Evolutionary conservation across 2,113 vertebrate species (phyloP), one percentile per base, ranked within the genome.

Genomic region (Hippopotamus amphibius): DNA sequence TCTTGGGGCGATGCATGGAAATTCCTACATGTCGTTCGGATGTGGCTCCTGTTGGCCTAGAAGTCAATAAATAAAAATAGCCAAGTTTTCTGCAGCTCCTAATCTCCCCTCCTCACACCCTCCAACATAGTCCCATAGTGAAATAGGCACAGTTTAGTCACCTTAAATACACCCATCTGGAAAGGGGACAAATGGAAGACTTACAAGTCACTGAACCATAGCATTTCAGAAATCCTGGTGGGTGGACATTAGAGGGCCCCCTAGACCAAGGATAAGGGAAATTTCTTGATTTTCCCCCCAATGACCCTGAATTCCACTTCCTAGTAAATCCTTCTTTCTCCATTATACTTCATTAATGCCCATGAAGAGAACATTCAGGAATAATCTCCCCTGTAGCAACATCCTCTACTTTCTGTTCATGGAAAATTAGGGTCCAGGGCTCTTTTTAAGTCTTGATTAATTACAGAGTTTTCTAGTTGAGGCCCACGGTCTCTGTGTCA

Each of bases 401-500:
- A 28, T 46, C n/a, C 10, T 74, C 66, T 76, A 24, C 68, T 87
- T 53, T 46, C 15, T 80, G 30, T 68, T 90, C 41, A 5, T 22
- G 65, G 61, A 30, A 76, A 69, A 3, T 68, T 61, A 37, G 57
- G 15, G 30, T 69, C 84, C n/a, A 15, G 55, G 79, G 50, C 17
- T 85, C 48, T 37, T 68, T 59, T 57, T 91, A 65, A 65, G 19
- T 57, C 55, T 65, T 65, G 63, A 65, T 65, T 5, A 30, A 30
- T 26, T n/a, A n/a, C 66, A 92, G 71, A 83, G n/a, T 26, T 88
- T 90, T 79, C 48, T 83, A 83, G 28, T 43, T 66, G n/a, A 82
- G 13, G 3, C 19, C 14, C 10, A 13, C 59, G n/a, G 22, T 53
- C 82, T 82, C 77, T 77, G 86, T 19, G 66, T 37, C 17, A 86